A percentile compares a stretch with the other conserved stretches of the same genome.
Evolutionary conservation across 1,140 invertebrate genomes (phyloP).

Genomic region (Pogonomyrmex californicus): DNA sequence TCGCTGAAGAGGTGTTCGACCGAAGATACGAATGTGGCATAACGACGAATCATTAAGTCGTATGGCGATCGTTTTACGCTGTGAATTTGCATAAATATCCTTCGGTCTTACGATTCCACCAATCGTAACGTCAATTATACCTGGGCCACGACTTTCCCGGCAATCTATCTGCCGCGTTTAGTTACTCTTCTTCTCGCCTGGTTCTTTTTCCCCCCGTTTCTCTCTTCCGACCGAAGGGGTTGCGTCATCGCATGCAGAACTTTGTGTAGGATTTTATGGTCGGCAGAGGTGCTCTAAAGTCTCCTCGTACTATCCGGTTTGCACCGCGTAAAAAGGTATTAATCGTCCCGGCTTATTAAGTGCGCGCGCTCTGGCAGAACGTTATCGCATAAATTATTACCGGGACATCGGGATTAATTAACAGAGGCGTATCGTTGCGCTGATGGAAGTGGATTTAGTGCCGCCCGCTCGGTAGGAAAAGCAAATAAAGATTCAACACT

Average conservation of each 20-base stretch:
- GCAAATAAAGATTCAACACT: constrained; percentile 8
- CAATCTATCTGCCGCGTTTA: constrained; percentile 60
- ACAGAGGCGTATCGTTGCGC: constrained; percentile 57
- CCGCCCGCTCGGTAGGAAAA: constrained; percentile 19
- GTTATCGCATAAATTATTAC: constrained; percentile 72
- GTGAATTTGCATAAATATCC: constrained; percentile 74
- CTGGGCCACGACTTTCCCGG: constrained; percentile 25
- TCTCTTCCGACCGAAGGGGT: neutral
- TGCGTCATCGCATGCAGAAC: constrained; percentile 67
- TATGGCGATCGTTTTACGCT: constrained; percentile 66
- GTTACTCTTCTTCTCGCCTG: neutral
- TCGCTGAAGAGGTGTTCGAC: constrained; percentile 22
- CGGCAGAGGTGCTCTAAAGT: constrained; percentile 57
- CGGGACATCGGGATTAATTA: constrained; percentile 68
- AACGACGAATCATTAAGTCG: constrained; percentile 67
- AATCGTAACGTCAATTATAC: constrained; percentile 29
- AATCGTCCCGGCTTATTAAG: constrained; percentile 71
- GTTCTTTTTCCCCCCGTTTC: neutral
- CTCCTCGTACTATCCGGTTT: constrained; percentile 65
- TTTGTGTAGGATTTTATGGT: constrained; percentile 74
- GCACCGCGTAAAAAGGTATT: constrained; percentile 60
- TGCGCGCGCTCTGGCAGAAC: constrained; percentile 69
- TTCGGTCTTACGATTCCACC: constrained; percentile 36
- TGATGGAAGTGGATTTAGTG: constrained; percentile 60
- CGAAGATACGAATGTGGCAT: constrained; percentile 53